These are phyloP conservation scores for Aplidium turbinatum DNA, from an alignment of 23 tunicate species.

Conservation along the genomic window DNA sequence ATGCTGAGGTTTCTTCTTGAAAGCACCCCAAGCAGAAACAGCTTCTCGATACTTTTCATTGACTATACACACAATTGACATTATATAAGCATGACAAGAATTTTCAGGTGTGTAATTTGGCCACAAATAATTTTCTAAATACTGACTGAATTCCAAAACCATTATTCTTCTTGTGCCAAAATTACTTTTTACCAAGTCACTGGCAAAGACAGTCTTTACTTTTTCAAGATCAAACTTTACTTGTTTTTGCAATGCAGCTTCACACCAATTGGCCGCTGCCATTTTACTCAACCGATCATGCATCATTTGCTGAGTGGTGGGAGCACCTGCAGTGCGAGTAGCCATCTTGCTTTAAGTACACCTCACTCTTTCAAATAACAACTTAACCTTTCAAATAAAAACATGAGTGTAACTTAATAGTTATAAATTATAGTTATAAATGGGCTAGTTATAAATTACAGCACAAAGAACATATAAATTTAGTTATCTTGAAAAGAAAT, in stretches of 20 bases:
- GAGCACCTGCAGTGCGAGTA: conserved; percentile 86
- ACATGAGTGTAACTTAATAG: too few species aligned
- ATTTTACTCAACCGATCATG: conserved; percentile 79
- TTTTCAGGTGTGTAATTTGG: conserved; percentile 73
- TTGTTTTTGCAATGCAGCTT: conserved; percentile 38
- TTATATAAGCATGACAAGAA: conserved; percentile 52
- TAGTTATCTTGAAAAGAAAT: too few species aligned
- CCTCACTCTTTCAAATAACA: too few species aligned
- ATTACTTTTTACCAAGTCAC: conserved; percentile 49
- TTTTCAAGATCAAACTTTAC: conserved; percentile 56
- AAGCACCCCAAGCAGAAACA: conserved; percentile 94
- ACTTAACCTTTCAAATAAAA: too few species aligned
- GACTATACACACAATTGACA: conserved; percentile 93
- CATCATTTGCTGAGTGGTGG: conserved; percentile 87
- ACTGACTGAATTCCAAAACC: conserved; percentile 91
- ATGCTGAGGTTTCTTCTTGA: conserved; percentile 67
- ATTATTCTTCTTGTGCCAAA: conserved; percentile 67
- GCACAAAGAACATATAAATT: too few species aligned
- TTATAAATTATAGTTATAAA: too few species aligned
- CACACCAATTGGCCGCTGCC: conserved; percentile 80
- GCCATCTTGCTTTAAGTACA: conserved; percentile 59
- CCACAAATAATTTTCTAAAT: conserved; percentile 96
- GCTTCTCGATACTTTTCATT: conserved; percentile 86
- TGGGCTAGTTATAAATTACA: too few species aligned
- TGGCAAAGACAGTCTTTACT: conserved; percentile 58